Conservation (phyloP, 1,140 invertebrate genomes). For the Eueides isabella region DNA sequence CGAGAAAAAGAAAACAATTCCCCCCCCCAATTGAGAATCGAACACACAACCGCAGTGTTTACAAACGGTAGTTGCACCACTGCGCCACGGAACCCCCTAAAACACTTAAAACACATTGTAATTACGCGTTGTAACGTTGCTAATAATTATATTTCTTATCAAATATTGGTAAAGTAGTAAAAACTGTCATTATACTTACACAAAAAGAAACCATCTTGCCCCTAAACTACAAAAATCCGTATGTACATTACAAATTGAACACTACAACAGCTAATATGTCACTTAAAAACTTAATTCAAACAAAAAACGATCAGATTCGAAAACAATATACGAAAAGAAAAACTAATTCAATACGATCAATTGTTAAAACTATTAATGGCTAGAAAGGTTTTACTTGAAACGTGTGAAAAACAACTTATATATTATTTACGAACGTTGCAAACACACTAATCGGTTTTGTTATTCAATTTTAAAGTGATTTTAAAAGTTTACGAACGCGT, state of each 20-base stretch:
- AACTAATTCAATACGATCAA: constrained; percentile 57
- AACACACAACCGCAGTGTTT: no score
- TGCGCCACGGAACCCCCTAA: background rate
- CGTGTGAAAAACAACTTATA: constrained; percentile 57
- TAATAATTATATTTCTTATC: constrained; percentile 48
- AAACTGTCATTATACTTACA: constrained; percentile 47
- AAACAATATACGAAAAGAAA: constrained; percentile 59
- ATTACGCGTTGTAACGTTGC: constrained; percentile 17
- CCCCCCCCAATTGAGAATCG: no score
- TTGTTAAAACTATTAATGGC: constrained; percentile 54
- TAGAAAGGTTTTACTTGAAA: constrained; percentile 55
- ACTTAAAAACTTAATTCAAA: constrained; percentile 59
- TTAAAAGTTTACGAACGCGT: constrained; percentile 76
- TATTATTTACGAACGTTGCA: constrained; percentile 52
- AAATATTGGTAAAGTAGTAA: constrained; percentile 41
- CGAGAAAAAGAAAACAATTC: no score
- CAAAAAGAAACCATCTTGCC: constrained; percentile 58
- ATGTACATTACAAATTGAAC: constrained; percentile 54
- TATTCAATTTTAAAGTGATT: constrained; percentile 74
- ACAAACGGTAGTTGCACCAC: no score
- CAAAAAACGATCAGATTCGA: constrained; percentile 50
- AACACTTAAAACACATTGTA: constrained; percentile 1
- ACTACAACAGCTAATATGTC: constrained; percentile 56
- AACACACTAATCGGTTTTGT: constrained; percentile 68
- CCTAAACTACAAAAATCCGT: constrained; percentile 40